phyloP scores from a whole-genome alignment of 1,140 invertebrate species.

The Pseudomyrmex cubaensis region DNA sequence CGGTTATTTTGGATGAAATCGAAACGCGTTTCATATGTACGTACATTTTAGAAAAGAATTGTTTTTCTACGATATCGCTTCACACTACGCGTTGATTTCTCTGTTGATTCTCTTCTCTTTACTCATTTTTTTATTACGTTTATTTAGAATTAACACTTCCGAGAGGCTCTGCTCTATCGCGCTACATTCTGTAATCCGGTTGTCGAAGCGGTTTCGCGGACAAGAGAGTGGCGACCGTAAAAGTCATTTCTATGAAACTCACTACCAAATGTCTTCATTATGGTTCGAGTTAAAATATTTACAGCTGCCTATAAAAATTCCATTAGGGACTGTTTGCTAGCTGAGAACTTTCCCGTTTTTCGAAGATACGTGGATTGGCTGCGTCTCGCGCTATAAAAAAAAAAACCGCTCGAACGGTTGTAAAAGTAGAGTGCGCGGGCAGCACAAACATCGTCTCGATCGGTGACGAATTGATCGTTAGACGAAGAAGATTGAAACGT shows the following conservation, averaged over 20 bases:
- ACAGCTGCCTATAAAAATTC: conserved; percentile 60
- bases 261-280: conserved; percentile 59
- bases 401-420: conserved; percentile 29
- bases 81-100: no score
- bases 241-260: conserved; percentile 51
- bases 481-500: conserved; percentile 19
- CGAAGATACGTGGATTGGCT: not conserved
- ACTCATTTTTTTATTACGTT: conserved; percentile 28
- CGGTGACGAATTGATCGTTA: conserved; percentile 12
- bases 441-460: conserved; percentile 3
- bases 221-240: conserved; percentile 49
- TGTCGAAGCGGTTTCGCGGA: conserved; percentile 25
- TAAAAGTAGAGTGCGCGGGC: conserved; percentile 30
- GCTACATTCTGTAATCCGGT: conserved; percentile 35
- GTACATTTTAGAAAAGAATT: no score
- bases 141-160: conserved; percentile 10
- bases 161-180: conserved; percentile 5
- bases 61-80: no score
- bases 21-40: no score
- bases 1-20: no score
- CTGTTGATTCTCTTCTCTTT: no score
- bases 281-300: conserved; percentile 58
- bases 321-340: conserved; percentile 47
- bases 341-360: not conserved
- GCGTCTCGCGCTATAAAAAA: conserved; percentile 41